Base-by-base conservation (phyloP, 2,113 vertebrate species). In the Centropristis striata region DNA sequence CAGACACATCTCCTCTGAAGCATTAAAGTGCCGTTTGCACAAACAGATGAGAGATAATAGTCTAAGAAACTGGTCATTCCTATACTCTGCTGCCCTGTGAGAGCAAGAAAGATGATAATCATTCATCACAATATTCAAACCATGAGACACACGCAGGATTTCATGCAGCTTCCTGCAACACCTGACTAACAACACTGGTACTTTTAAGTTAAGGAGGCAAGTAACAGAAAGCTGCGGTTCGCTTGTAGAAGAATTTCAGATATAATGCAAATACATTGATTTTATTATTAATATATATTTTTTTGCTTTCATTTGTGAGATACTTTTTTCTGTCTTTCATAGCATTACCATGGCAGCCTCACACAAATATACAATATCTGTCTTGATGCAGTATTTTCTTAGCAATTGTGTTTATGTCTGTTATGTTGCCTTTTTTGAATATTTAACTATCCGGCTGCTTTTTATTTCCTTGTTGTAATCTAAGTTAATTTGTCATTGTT, bases 21-120 rank as follows among this genome's bases (percentile, higher is more conserved):
- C 91, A 91, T 84, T 91, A 90, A 92, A 92, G 89, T 86, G 90
- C 83, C 71, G 74, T 91, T 90, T 91, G 87, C 83, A 89, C 86
- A 88, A 89, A 90, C 81, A 87, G 83, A 90, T 84, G 83, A 88
- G 80, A 75, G 89, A 92, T 94, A 90, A 93, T 89, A 88, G 88
- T 87, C 74, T 70, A 71, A 92, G 80, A 90, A 90, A 78, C 77
- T 85, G 87, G 80, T 84, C 88, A 80, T 82, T 93, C 78, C 69
- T 77, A 80, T 71, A 71, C 66, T 84, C 81, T 23, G 69, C 77
- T 80, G 86, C 85, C 80, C 87, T 80, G 77, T 46, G 78, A 84
- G 75, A 88, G 71, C 78, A 73, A 83, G 66, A 81, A 42, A 80
- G 82, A 85, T 85, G 84, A 91, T 89, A 78, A 88, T 85, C 86